A percentile compares a stretch with the other conserved stretches of the same genome.
Evolutionary conservation across 2,113 vertebrate genomes (phyloP).

Genomic region (Anhinga rufa): DNA sequence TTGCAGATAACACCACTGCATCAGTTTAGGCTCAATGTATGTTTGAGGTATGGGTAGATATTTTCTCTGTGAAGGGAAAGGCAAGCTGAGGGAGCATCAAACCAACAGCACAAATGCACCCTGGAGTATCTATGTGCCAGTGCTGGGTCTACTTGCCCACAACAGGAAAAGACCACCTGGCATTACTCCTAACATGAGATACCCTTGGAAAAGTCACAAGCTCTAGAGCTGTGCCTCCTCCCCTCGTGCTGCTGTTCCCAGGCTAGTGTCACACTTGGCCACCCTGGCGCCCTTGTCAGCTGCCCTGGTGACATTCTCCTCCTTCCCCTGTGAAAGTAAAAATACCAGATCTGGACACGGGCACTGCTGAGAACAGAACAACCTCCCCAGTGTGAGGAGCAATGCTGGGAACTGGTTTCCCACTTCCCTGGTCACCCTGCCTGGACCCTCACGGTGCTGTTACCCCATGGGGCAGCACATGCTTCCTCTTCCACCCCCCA

Average conservation of each 20-base stretch:
- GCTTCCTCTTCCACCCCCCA: background rate
- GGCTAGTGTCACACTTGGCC: background rate
- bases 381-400: background rate
- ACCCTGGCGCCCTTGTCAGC: background rate
- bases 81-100: background rate
- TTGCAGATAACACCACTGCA: background rate
- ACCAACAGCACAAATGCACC: background rate
- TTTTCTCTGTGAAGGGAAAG: background rate
- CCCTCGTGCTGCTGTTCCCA: background rate
- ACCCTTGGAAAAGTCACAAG: background rate
- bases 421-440: background rate
- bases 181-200: background rate
- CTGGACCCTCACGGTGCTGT: background rate
- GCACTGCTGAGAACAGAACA: background rate
- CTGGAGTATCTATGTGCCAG: background rate
- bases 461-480: background rate
- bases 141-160: background rate
- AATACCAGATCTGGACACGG: background rate
- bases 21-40: background rate
- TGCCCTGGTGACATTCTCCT: fast-evolving
- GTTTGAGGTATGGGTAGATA: background rate
- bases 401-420: background rate
- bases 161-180: background rate
- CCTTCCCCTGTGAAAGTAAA: background rate
- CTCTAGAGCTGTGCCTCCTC: background rate